Conservation (phyloP, 2,113 vertebrate genomes). For the Notechis scutatus region DNA sequence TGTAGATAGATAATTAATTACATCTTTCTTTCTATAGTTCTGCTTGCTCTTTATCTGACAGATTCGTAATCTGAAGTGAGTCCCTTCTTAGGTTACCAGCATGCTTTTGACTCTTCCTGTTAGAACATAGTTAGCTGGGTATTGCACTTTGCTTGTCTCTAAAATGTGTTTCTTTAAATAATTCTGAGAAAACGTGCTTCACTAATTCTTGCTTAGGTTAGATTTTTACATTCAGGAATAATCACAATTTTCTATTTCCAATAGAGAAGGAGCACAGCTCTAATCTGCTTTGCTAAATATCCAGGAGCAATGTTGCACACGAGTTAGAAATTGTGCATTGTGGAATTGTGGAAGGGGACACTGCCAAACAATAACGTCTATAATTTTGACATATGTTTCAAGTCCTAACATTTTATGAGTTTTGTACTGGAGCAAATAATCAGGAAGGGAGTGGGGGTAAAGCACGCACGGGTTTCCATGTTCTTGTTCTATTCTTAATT, state of each 20-base stretch:
- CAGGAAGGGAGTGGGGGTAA: not conserved
- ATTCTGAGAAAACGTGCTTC: not conserved
- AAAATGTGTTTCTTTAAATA: not conserved
- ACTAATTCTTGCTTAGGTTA: not conserved
- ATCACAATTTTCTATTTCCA: not conserved
- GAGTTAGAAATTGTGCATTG: not conserved
- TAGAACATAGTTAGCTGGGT: not conserved
- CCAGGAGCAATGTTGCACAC: not conserved
- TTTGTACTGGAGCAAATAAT: slow-evolving; percentile 13
- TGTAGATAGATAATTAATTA: not conserved
- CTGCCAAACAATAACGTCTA: slow-evolving; percentile 19
- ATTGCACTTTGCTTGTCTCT: not conserved
- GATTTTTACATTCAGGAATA: not conserved
- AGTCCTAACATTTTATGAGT: slow-evolving; percentile 1
- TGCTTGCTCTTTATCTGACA: not conserved
- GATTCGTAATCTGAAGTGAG: not conserved
- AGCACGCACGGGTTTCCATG: slow-evolving; percentile 12
- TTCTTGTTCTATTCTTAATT: slow-evolving; percentile 2
- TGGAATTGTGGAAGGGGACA: not conserved
- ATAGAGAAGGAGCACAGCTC: not conserved
- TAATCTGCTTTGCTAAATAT: not conserved
- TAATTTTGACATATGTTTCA: slow-evolving; percentile 7
- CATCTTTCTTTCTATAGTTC: not conserved
- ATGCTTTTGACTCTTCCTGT: not conserved
- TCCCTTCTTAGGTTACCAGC: not conserved